Percentiles rank a stretch among this genome's conserved stretches.
Evolutionary conservation across 1,140 invertebrate genomes (phyloP).

Genomic region (Plodia interpunctella): DNA sequence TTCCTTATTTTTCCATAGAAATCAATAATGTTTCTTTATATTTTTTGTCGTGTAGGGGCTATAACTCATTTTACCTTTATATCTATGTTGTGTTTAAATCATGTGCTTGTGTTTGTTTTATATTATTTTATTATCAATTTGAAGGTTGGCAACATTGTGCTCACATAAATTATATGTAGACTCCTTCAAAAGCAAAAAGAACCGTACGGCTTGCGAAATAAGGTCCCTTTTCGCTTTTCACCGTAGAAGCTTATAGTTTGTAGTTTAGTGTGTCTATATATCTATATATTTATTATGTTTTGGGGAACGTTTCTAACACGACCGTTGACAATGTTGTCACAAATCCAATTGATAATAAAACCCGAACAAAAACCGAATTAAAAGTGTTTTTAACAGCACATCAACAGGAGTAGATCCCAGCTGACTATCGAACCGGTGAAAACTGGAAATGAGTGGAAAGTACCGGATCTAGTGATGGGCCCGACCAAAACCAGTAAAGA

Average conservation of each 20-base stretch:
- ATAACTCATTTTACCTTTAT: conserved; percentile 32
- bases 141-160: conserved; percentile 76
- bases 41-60: conserved; percentile 11
- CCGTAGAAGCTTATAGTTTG: conserved; percentile 61
- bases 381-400: conserved; percentile 54
- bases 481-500: conserved; percentile 51
- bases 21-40: neutral
- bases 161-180: conserved; percentile 54
- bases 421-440: conserved; percentile 66
- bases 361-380: conserved; percentile 24
- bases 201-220: conserved; percentile 27
- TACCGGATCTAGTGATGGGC: conserved; percentile 55
- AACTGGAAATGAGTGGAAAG: conserved; percentile 58
- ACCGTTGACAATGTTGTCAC: conserved; percentile 70
- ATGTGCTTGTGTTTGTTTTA: conserved; percentile 70
- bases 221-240: conserved; percentile 57
- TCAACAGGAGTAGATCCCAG: conserved; percentile 71
- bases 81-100: conserved; percentile 46
- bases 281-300: conserved; percentile 52
- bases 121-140: conserved; percentile 73
- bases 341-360: conserved; percentile 72
- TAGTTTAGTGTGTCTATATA: conserved; percentile 50
- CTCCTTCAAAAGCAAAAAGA: conserved; percentile 53
- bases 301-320: conserved; percentile 39
- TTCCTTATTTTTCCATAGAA: too few relatives aligned